Evolutionary conservation across 2,888 invertebrate genomes (phyloP).

Genomic region (Drosophila emarginata): DNA sequence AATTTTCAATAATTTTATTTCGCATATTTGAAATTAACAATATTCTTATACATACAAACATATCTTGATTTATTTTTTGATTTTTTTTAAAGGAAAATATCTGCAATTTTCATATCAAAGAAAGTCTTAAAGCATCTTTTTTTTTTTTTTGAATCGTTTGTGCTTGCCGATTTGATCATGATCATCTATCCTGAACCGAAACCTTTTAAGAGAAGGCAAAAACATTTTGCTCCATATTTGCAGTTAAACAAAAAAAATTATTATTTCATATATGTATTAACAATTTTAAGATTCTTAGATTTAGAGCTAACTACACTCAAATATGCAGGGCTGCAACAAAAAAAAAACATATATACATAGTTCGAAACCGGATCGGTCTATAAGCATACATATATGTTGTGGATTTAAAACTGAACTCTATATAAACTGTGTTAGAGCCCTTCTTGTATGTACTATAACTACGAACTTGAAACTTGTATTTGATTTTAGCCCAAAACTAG

Average conservation of each 20-base stretch:
- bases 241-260: background rate
- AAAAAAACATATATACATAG: too few relatives aligned
- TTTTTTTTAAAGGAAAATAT: background rate
- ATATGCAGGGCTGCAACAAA: background rate
- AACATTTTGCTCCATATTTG: slow-evolving; percentile 1
- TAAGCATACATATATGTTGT: slow-evolving; percentile 5
- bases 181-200: background rate
- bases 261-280: background rate
- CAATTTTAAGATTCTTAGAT: slow-evolving; percentile 1
- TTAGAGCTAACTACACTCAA: background rate
- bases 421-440: background rate
- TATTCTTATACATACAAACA: background rate
- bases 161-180: slow-evolving; percentile 1
- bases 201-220: slow-evolving; percentile 2
- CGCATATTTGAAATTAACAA: too few relatives aligned
- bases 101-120: background rate
- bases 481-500: slow-evolving; percentile 1
- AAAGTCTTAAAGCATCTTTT: background rate
- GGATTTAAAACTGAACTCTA: background rate
- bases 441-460: background rate
- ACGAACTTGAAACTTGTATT: background rate
- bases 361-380: background rate
- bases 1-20: too few relatives aligned
- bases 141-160: background rate
- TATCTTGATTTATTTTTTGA: background rate